Base-by-base conservation (phyloP, 2,797 vertebrate species). In the Antrozous pallidus region DNA sequence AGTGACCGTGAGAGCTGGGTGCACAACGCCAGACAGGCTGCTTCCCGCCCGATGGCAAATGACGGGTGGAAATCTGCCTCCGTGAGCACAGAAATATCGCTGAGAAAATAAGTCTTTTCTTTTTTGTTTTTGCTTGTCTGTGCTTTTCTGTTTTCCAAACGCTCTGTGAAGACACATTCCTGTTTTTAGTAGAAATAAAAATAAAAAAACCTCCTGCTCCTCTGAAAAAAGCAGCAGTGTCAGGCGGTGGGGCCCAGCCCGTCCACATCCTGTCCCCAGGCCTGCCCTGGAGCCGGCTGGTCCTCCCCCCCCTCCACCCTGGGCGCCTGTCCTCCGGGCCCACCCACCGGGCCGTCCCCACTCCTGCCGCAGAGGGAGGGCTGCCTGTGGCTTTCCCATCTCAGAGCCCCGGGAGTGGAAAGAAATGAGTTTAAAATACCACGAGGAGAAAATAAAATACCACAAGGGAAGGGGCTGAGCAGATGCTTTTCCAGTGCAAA, bases 111-210 rank as follows among this genome's bases (percentile, higher is more conserved):
- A 65, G 36, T 88, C 49, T n/a, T n/a, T n/a, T n/a, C n/a, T n/a
- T n/a, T 13, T 42, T 69, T 63, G n/a, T 54, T 73, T 56, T 40
- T 36, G 51, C 80, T 96, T 31, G 1, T 79, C 90, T 93, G 49
- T 67, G 82, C 70, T 63, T 88, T 93, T 90, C 75, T 82, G 33
- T 94, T 91, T 95, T 91, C 79, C 56, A 88, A 89, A 96, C 81
- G 45, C 94, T 84, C 95, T 54, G 42, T 42, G 84, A 81, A 67
- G 80, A 80, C 67, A 56, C 67, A 80, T 75, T 80, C 61, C 85
- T 96, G 79, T 65, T 93, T 92, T 94, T 81, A 94, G 89, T 90
- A 63, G 84, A 93, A 95, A 87, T 61, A 38, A 75, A 93, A 94
- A 36, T 61, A 33, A 71, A 91, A 93, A 33, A 56, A 45, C 31